Conservation (phyloP, 2,113 vertebrate species). For the Poecile atricapillus region DNA sequence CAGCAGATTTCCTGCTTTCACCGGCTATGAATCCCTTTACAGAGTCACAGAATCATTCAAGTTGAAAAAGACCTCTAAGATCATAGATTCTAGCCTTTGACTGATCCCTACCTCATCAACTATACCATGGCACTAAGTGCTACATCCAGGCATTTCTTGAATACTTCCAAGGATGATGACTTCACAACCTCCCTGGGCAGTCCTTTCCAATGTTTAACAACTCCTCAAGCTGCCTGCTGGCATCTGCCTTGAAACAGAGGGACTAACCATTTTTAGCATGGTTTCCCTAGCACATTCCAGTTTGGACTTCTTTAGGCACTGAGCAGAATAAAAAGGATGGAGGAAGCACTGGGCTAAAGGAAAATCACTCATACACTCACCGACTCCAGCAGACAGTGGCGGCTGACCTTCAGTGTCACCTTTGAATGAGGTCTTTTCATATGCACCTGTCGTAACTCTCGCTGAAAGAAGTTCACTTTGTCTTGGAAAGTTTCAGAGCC, state of each 20-base stretch:
- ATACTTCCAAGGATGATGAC: not conserved
- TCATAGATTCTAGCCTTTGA: not conserved
- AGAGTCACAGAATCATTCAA: not conserved
- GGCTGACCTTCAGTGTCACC: slow-evolving; percentile 91
- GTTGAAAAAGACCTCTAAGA: not conserved
- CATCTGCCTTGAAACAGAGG: not conserved
- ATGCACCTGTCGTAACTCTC: slow-evolving; percentile 92
- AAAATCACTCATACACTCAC: slow-evolving; percentile 66
- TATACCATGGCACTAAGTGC: not conserved
- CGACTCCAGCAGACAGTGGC: slow-evolving; percentile 88
- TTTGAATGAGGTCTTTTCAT: slow-evolving; percentile 93
- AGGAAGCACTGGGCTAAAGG: not conserved
- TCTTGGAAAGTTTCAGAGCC: slow-evolving; percentile 99
- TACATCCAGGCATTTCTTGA: not conserved
- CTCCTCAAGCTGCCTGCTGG: not conserved
- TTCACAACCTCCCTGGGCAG: not conserved
- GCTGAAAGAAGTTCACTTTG: slow-evolving; percentile 97
- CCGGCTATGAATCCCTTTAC: not conserved
- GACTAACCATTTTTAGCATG: not conserved
- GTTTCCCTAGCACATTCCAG: not conserved
- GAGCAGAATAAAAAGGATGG: not conserved
- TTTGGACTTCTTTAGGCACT: not conserved
- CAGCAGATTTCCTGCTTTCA: not conserved
- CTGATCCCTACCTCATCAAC: not conserved
- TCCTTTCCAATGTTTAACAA: not conserved